Evolutionary conservation across 1,140 invertebrate genomes (phyloP).

Genomic region (Lasioglossum albipes): DNA sequence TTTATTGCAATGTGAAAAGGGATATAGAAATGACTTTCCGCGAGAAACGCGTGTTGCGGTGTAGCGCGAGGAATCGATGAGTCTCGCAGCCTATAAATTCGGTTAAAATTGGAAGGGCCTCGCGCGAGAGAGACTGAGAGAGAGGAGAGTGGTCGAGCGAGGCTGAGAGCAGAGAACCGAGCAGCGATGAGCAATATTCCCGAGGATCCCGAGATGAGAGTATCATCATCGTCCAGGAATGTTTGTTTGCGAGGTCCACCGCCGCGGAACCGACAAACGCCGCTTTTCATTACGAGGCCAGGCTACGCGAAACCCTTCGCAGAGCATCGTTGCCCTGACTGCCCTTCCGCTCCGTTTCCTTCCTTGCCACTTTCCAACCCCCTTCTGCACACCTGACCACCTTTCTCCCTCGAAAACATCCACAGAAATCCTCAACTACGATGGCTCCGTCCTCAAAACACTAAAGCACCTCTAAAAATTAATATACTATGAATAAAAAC

Average conservation of each 20-base stretch:
- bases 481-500: too few relatives aligned
- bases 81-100: background rate
- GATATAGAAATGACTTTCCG: too few relatives aligned
- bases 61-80: slow-evolving; percentile 7
- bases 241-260: slow-evolving; percentile 40
- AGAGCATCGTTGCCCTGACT: background rate
- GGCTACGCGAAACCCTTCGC: background rate
- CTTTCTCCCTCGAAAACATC: too few relatives aligned
- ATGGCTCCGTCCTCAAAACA: too few relatives aligned
- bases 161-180: too few relatives aligned
- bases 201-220: slow-evolving; percentile 7
- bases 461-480: too few relatives aligned
- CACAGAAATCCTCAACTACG: too few relatives aligned
- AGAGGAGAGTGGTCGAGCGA: too few relatives aligned
- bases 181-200: slow-evolving; percentile 35
- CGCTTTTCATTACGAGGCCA: slow-evolving; percentile 37
- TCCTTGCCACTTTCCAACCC: background rate
- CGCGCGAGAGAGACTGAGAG: background rate
- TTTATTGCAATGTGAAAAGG: too few relatives aligned
- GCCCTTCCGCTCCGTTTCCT: background rate
- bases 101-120: background rate
- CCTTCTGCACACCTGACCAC: too few relatives aligned
- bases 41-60: background rate
- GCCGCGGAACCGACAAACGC: slow-evolving; percentile 21
- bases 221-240: slow-evolving; percentile 7